These are phyloP conservation scores for Onchidella celtica DNA, from an alignment of 2,888 invertebrate genomes.

Conservation along the genomic window DNA sequence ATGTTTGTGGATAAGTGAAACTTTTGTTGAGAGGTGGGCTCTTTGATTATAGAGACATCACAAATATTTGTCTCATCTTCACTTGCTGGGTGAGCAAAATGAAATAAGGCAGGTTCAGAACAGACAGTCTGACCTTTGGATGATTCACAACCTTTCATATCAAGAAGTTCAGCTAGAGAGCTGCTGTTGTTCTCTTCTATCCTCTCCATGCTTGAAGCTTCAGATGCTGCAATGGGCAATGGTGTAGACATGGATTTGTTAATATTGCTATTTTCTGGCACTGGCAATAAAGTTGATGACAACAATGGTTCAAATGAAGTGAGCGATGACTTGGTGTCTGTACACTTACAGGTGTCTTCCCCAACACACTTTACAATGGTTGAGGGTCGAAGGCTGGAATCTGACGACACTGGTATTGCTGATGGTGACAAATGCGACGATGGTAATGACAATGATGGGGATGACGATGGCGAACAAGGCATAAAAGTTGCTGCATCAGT, in stretches of 20 bases:
- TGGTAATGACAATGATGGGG: neutral
- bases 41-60: slow-evolving; percentile 13
- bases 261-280: slow-evolving; percentile 1
- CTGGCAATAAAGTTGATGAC: neutral
- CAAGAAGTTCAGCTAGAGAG: slow-evolving; percentile 6
- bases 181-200: neutral
- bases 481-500: slow-evolving; percentile 24
- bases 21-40: neutral
- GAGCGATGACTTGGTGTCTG: neutral
- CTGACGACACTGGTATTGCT: neutral
- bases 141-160: slow-evolving; percentile 37
- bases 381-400: neutral
- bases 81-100: slow-evolving; percentile 2
- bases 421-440: neutral
- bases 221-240: slow-evolving; percentile 24
- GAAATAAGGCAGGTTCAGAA: slow-evolving; percentile 22
- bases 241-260: neutral
- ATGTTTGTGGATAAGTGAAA: neutral
- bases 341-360: neutral
- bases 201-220: neutral
- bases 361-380: neutral
- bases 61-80: slow-evolving; percentile 12
- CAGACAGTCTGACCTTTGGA: neutral
- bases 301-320: neutral
- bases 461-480: slow-evolving; percentile 11